A percentile compares a stretch with the other conserved stretches of the same genome.
Conservation (phyloP, 2,113 vertebrate species). For the Malurus melanocephalus region DNA sequence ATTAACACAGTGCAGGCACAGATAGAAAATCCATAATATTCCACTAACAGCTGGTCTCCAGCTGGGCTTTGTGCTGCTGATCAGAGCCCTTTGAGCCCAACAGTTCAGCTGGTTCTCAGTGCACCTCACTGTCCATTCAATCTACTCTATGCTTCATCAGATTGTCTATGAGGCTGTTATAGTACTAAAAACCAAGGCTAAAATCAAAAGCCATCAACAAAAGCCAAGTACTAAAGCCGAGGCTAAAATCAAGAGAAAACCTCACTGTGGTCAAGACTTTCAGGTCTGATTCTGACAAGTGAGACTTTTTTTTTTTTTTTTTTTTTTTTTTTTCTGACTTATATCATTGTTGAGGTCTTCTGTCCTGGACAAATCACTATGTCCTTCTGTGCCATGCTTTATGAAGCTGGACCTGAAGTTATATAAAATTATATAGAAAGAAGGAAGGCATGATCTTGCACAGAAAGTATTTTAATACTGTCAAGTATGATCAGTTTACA, state of each 20-base stretch:
- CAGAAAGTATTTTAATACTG: conserved; percentile 17
- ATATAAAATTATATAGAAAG: background rate
- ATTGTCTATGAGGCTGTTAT: background rate
- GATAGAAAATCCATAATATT: background rate
- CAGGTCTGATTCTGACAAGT: background rate
- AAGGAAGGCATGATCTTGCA: background rate
- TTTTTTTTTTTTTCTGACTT: background rate
- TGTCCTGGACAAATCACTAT: background rate
- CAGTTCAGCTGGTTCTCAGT: background rate
- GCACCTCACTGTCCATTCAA: background rate
- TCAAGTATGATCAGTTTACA: conserved; percentile 7
- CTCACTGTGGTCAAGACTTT: background rate
- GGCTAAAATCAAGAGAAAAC: background rate
- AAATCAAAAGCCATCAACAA: background rate
- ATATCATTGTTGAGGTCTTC: background rate
- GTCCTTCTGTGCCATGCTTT: background rate
- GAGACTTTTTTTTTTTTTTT: background rate
- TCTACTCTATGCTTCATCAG: background rate
- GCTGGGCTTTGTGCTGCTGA: background rate
- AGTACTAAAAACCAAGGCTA: background rate
- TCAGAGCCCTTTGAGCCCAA: background rate
- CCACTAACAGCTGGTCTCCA: background rate
- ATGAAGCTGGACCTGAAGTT: background rate
- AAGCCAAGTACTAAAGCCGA: too few species aligned
- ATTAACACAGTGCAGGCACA: background rate